Evolutionary conservation across 2,888 invertebrate species (phyloP).

Genomic region (Pammene fasciana): DNA sequence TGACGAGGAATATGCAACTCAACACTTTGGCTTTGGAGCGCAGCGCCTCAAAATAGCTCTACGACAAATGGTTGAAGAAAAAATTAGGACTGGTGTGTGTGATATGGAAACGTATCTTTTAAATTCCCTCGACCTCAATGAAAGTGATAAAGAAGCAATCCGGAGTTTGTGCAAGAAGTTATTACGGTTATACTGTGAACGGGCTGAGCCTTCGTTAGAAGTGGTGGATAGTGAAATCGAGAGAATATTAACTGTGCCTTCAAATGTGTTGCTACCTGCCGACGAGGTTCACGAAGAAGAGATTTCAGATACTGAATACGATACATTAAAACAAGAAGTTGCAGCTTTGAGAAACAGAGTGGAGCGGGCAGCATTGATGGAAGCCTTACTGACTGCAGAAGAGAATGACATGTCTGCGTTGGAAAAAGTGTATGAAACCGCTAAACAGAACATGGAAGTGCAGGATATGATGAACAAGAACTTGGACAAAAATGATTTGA

Average conservation of each 20-base stretch:
- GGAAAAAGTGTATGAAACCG: constrained; percentile 70
- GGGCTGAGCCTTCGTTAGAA: constrained; percentile 66
- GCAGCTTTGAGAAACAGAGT: constrained; percentile 62
- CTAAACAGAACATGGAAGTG: constrained; percentile 72
- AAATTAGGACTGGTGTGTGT: constrained; percentile 69
- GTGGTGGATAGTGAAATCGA: constrained; percentile 72
- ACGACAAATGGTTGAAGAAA: constrained; percentile 75
- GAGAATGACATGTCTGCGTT: constrained; percentile 67
- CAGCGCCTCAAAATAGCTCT: constrained; percentile 75
- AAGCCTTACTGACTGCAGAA: constrained; percentile 67
- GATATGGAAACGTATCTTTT: constrained; percentile 71
- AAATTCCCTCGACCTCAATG: constrained; percentile 67
- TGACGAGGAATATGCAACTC: constrained; percentile 78
- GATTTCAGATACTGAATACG: constrained; percentile 65
- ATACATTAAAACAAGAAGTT: constrained; percentile 68
- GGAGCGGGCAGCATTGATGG: constrained; percentile 72
- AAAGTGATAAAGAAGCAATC: constrained; percentile 68
- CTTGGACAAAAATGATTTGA: constrained; percentile 56
- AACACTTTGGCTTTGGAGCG: constrained; percentile 77
- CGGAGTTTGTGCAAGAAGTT: constrained; percentile 71
- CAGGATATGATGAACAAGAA: constrained; percentile 64
- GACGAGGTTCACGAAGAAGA: constrained; percentile 71
- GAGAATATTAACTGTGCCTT: constrained; percentile 65
- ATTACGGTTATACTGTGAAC: constrained; percentile 67
- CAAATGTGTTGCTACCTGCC: constrained; percentile 69